Evolutionary conservation across 1,140 invertebrate species (phyloP).

Genomic region (Drosophila mauritiana): DNA sequence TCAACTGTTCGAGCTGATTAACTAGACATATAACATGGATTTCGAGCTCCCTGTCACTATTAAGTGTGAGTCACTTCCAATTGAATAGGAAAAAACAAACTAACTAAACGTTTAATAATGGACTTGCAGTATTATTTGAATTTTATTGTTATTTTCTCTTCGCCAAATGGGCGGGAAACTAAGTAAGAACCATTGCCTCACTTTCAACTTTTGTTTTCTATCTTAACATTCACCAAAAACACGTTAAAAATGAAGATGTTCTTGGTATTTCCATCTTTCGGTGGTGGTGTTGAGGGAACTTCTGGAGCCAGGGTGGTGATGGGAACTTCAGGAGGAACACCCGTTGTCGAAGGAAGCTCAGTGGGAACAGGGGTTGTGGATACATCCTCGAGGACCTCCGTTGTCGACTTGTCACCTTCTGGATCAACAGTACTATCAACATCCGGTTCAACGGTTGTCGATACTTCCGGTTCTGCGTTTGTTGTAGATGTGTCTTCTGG

Average conservation of each 20-base stretch:
- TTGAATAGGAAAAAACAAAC: neutral
- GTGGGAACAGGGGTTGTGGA: neutral
- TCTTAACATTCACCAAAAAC: slow-evolving; percentile 58
- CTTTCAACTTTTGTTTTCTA: slow-evolving; percentile 32
- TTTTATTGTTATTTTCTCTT: slow-evolving; percentile 44
- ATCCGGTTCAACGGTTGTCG: neutral
- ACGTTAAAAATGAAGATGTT: slow-evolving; percentile 70
- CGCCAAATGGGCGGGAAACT: neutral
- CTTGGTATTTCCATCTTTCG: slow-evolving; percentile 32
- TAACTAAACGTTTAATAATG: too few species aligned
- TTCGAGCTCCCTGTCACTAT: neutral
- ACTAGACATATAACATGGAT: slow-evolving; percentile 9
- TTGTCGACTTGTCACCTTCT: neutral
- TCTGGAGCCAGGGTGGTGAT: neutral
- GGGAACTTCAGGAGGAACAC: neutral
- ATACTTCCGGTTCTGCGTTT: neutral
- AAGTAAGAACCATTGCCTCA: neutral
- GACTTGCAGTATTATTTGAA: slow-evolving; percentile 2
- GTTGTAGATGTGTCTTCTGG: neutral
- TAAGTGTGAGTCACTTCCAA: slow-evolving; percentile 7
- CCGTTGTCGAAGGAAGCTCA: slow-evolving; percentile 1
- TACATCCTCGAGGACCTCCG: neutral
- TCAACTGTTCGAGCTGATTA: slow-evolving; percentile 26
- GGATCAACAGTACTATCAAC: neutral
- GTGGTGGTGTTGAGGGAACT: slow-evolving; percentile 12